These are phyloP conservation scores for Turritopsis rubra DNA, from an alignment of 30 jellyfish, hydroid and myxozoan genomes.

Conservation along the genomic window DNA sequence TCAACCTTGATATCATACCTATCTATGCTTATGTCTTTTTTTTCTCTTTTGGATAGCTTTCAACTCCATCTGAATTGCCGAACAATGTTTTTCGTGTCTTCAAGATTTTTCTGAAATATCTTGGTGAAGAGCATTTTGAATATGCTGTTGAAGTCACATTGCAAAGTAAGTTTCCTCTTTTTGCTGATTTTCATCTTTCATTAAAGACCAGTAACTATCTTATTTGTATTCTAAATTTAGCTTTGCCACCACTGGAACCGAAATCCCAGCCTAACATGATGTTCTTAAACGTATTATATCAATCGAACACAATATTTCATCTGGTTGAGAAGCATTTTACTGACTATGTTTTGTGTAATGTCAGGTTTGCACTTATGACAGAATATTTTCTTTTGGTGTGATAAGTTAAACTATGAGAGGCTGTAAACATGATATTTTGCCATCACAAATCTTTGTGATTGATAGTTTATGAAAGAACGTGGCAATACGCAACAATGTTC, in stretches of 20 bases:
- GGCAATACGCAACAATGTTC: no score
- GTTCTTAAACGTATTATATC: slow-evolving; percentile 70
- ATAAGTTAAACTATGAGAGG: neutral
- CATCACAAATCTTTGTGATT: no score
- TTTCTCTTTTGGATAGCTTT: slow-evolving; percentile 42
- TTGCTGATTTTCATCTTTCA: neutral
- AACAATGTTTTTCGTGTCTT: slow-evolving; percentile 69
- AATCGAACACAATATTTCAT: slow-evolving; percentile 88
- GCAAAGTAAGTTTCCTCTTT: slow-evolving; percentile 47
- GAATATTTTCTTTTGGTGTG: neutral
- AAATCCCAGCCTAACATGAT: slow-evolving; percentile 80
- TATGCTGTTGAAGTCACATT: slow-evolving; percentile 90
- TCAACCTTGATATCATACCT: no score
- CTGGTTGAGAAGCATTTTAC: slow-evolving; percentile 95
- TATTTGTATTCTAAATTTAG: slow-evolving; percentile 27
- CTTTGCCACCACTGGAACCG: slow-evolving; percentile 83
- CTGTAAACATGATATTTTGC: no score
- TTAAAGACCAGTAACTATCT: neutral
- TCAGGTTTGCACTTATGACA: slow-evolving; percentile 82
- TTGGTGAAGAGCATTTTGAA: slow-evolving; percentile 97
- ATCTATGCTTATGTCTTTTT: neutral
- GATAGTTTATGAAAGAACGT: no score
- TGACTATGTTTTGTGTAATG: slow-evolving; percentile 69
- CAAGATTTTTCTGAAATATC: slow-evolving; percentile 67
- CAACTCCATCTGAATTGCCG: slow-evolving; percentile 83